Conservation (phyloP, 2,797 vertebrate species). For the Intellagama lesueurii region DNA sequence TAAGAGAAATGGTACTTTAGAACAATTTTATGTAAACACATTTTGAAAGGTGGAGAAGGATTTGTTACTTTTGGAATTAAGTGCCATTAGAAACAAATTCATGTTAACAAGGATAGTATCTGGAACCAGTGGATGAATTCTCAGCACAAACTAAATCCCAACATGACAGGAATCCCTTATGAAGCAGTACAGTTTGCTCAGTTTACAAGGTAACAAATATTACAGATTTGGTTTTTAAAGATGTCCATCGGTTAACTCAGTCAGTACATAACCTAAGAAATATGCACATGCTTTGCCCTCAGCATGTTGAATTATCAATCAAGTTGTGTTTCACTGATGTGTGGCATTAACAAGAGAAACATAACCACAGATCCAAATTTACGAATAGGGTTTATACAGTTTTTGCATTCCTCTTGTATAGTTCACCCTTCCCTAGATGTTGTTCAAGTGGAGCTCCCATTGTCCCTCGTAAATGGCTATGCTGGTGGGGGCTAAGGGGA, state of each 20-base stretch:
- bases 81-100: background rate
- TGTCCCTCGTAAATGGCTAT: background rate
- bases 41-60: conserved; percentile 18
- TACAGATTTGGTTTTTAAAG: background rate
- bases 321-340: background rate
- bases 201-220: background rate
- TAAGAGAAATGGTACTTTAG: background rate
- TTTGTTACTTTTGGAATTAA: background rate
- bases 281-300: background rate
- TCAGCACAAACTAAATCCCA: background rate
- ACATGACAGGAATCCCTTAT: background rate
- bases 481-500: background rate
- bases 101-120: background rate
- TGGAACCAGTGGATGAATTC: background rate
- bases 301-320: background rate
- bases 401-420: background rate
- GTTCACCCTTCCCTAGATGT: background rate
- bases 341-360: background rate
- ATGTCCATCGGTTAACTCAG: background rate
- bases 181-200: background rate
- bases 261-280: background rate
- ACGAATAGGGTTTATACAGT: background rate
- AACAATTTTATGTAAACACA: conserved; percentile 3
- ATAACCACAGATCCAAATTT: background rate
- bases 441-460: background rate